Evolutionary conservation across 2,797 vertebrate genomes (phyloP).

Genomic region (Acanthiza pusilla): DNA sequence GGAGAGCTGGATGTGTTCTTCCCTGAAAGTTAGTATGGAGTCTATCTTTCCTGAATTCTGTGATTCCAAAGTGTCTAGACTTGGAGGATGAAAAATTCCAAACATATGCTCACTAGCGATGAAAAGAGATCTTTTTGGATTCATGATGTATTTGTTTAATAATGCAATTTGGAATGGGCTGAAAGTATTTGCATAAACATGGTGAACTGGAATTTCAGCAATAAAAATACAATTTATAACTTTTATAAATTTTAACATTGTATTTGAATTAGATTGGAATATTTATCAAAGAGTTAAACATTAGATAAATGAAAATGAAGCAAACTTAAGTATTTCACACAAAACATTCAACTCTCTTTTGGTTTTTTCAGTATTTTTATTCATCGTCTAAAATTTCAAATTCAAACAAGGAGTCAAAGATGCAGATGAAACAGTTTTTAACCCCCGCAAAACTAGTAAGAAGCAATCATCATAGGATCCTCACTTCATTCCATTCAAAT

Average conservation of each 20-base stretch:
- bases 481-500: background rate
- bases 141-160: background rate
- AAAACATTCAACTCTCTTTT: background rate
- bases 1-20: background rate
- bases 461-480: background rate
- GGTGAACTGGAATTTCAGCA: background rate
- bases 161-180: background rate
- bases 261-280: background rate
- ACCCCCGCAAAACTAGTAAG: background rate
- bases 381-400: background rate
- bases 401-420: background rate
- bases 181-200: background rate
- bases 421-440: background rate
- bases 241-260: background rate
- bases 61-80: background rate
- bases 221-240: background rate
- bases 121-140: rapidly evolving
- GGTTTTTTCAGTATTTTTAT: background rate
- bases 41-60: background rate
- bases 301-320: background rate
- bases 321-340: background rate
- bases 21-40: background rate
- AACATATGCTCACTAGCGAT: background rate
- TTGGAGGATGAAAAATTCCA: background rate
- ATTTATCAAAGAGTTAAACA: background rate